Evolutionary conservation across 2,888 invertebrate genomes (phyloP).

Genomic region (Strigamia transsilvanica): DNA sequence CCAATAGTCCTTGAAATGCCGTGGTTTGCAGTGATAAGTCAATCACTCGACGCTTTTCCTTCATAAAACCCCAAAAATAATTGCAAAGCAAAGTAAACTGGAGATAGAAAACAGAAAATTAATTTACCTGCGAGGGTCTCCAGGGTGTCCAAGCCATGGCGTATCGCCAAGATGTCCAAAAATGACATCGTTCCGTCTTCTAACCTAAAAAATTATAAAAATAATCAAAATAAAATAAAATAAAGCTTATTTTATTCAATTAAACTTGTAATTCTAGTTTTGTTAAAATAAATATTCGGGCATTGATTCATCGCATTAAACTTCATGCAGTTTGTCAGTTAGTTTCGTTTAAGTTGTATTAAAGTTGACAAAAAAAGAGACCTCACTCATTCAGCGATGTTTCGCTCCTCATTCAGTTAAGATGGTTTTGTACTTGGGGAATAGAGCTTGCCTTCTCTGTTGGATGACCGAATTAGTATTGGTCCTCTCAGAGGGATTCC

Average conservation of each 20-base stretch:
- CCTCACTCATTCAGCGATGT: constrained; percentile 24
- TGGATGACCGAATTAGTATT: constrained; percentile 40
- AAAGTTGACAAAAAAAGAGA: not conserved
- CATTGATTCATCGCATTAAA: not conserved
- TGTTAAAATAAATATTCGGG: not conserved
- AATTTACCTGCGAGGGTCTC: constrained; percentile 70
- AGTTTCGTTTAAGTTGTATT: constrained; percentile 16
- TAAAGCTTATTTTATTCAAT: no score
- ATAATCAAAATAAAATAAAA: not conserved
- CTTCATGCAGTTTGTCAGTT: not conserved
- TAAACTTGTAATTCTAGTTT: not conserved
- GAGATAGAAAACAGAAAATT: not conserved
- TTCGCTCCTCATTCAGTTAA: constrained; percentile 43
- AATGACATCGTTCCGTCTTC: constrained; percentile 95
- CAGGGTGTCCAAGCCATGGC: constrained; percentile 81
- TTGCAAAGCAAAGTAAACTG: not conserved
- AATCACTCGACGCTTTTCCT: not conserved
- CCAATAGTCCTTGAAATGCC: not conserved
- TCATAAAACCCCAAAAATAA: not conserved
- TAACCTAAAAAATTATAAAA: constrained; percentile 70
- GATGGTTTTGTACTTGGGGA: constrained; percentile 47
- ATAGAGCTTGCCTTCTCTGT: constrained; percentile 37
- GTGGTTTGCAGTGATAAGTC: constrained; percentile 51
- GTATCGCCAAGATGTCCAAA: constrained; percentile 79
- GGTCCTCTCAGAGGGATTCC: constrained; percentile 43